A percentile compares a stretch with the other conserved stretches of the same genome.
Conservation (phyloP, 2,888 invertebrate genomes). For the Lymantria monacha region DNA sequence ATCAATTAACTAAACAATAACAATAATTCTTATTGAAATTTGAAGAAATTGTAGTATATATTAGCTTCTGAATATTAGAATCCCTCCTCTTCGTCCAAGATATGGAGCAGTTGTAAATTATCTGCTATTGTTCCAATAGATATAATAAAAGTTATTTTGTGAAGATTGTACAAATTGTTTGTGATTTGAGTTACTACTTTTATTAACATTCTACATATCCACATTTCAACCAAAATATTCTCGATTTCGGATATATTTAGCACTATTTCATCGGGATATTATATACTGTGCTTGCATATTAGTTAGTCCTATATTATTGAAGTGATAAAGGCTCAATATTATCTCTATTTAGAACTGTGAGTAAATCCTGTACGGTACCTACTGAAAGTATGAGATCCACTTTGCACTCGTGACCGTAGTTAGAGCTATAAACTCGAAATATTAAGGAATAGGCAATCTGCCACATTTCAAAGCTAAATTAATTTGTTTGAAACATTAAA, state of each 20-base stretch:
- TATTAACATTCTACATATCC: slow-evolving; percentile 66
- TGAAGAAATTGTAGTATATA: too few relatives aligned
- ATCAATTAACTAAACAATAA: too few relatives aligned
- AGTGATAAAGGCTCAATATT: slow-evolving; percentile 20
- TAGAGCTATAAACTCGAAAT: slow-evolving; percentile 58
- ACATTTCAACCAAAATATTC: slow-evolving; percentile 48
- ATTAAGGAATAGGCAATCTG: slow-evolving; percentile 73
- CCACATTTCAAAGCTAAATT: slow-evolving; percentile 61
- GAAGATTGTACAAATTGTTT: slow-evolving; percentile 61
- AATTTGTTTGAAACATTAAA: slow-evolving; percentile 28
- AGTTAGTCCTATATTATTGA: slow-evolving; percentile 4
- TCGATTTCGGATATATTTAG: slow-evolving; percentile 16
- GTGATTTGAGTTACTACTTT: slow-evolving; percentile 58
- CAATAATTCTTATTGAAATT: too few relatives aligned
- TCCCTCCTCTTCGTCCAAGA: slow-evolving; percentile 64
- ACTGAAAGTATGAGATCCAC: slow-evolving; percentile 67
- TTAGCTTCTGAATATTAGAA: not conserved
- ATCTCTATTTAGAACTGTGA: slow-evolving; percentile 49
- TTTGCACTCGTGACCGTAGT: slow-evolving; percentile 68
- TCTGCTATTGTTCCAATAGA: slow-evolving; percentile 64
- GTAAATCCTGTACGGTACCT: slow-evolving; percentile 58
- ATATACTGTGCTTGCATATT: not conserved
- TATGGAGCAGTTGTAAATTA: slow-evolving; percentile 60
- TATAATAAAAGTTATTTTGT: slow-evolving; percentile 59
- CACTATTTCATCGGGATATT: slow-evolving; percentile 29